Evolutionary conservation across 2,888 invertebrate species (phyloP).

Genomic region (Acleris sparsana): DNA sequence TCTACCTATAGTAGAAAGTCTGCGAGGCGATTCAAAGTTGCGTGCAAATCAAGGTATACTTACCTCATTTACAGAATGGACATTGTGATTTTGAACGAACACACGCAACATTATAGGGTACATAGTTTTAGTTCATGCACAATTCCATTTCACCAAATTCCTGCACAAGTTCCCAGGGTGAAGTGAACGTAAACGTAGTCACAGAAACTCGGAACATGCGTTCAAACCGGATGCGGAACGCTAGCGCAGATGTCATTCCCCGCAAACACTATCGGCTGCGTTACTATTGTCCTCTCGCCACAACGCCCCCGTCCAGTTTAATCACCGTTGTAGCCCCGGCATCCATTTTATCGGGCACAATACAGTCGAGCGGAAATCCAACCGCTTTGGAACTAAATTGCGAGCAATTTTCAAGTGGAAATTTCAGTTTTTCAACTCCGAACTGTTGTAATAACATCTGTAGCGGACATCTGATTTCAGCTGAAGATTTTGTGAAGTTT

Average conservation of each 20-base stretch:
- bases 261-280: constrained; percentile 9
- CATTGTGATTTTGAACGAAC: too few relatives aligned
- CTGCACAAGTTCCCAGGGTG: too few relatives aligned
- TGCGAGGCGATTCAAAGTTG: too few relatives aligned
- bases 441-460: constrained; percentile 27
- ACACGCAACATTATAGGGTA: too few relatives aligned
- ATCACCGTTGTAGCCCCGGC: constrained; percentile 17
- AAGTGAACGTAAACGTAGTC: constrained; percentile 5
- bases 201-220: constrained; percentile 26
- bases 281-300: constrained; percentile 9
- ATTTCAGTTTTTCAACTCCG: constrained; percentile 29
- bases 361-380: constrained; percentile 23
- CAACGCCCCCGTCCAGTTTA: constrained; percentile 19
- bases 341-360: constrained; percentile 32
- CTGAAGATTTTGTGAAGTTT: constrained; percentile 13
- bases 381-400: constrained; percentile 25
- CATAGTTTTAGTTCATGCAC: too few relatives aligned
- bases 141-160: too few relatives aligned
- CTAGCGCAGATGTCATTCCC: constrained; percentile 26
- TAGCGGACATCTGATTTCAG: constrained; percentile 23
- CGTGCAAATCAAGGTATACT: too few relatives aligned
- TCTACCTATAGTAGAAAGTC: too few relatives aligned
- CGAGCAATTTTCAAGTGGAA: constrained; percentile 13
- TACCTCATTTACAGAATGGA: too few relatives aligned
- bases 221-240: constrained; percentile 24